Conservation (phyloP, 2,888 invertebrate species). For the Germaria angustata region DNA sequence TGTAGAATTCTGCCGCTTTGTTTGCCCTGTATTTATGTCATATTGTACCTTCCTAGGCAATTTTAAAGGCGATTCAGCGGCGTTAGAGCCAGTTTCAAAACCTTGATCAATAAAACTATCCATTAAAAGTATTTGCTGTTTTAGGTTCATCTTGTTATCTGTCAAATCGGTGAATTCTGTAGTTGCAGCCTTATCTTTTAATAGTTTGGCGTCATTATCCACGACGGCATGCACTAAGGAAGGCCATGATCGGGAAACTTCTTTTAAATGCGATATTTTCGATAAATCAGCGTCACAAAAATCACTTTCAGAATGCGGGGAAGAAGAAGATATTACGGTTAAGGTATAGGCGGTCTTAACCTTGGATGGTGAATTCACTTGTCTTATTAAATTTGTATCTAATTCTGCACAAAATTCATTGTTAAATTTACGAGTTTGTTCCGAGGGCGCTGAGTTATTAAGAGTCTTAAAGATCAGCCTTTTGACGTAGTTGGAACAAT, state of each 20-base stretch:
- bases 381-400: slow-evolving; percentile 14
- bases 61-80: slow-evolving; percentile 73
- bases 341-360: slow-evolving; percentile 76
- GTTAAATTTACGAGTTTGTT: background rate
- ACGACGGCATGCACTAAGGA: slow-evolving; percentile 5
- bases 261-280: slow-evolving; percentile 53
- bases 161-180: slow-evolving; percentile 23
- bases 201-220: background rate
- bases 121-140: slow-evolving; percentile 32
- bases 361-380: slow-evolving; percentile 74
- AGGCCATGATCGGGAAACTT: slow-evolving; percentile 26
- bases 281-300: slow-evolving; percentile 70
- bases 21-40: slow-evolving; percentile 11
- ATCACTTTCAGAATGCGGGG: slow-evolving; percentile 73
- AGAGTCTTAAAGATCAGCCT: slow-evolving; percentile 24
- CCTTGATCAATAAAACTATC: slow-evolving; percentile 76
- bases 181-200: background rate
- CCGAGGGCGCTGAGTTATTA: background rate
- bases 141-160: slow-evolving; percentile 7
- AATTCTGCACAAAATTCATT: slow-evolving; percentile 25
- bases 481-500: slow-evolving; percentile 33
- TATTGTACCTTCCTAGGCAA: background rate
- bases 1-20: background rate
- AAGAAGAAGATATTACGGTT: slow-evolving; percentile 73
- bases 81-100: slow-evolving; percentile 77